These are phyloP conservation scores for Globia sparganii DNA, from an alignment of 2,888 invertebrate species.

Conservation along the genomic window DNA sequence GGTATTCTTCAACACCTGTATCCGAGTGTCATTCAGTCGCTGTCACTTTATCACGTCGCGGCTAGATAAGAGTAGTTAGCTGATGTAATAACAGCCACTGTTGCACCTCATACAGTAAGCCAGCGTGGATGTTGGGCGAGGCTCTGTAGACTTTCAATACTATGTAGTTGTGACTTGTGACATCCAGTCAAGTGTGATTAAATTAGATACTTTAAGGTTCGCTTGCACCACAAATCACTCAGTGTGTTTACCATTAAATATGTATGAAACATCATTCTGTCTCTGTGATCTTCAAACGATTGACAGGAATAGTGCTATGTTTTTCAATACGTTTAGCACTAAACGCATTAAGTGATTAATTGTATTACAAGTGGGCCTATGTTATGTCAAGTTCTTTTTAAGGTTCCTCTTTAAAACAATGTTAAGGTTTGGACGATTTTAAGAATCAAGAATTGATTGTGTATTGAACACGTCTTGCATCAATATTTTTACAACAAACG, in stretches of 20 bases:
- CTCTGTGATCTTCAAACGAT: not conserved
- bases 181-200: not conserved
- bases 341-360: not conserved
- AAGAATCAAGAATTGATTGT: not conserved
- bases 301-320: not conserved
- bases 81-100: conserved; percentile 24
- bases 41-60: conserved; percentile 54
- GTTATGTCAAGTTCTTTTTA: not conserved
- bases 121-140: not conserved
- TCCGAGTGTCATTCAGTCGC: conserved; percentile 8
- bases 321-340: not conserved
- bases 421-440: not conserved
- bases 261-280: not conserved
- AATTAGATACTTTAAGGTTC: not conserved
- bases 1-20: not conserved
- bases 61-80: conserved; percentile 33
- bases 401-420: not conserved
- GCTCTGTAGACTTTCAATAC: not conserved
- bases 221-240: not conserved
- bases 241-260: not conserved
- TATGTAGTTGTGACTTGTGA: not conserved
- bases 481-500: not conserved
- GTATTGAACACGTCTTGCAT: not conserved
- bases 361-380: not conserved
- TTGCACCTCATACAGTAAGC: not conserved